Evolutionary conservation across 2,797 vertebrate genomes (phyloP), one percentile per base, ranked within the genome.

Genomic region (Aldrovandia affinis): DNA sequence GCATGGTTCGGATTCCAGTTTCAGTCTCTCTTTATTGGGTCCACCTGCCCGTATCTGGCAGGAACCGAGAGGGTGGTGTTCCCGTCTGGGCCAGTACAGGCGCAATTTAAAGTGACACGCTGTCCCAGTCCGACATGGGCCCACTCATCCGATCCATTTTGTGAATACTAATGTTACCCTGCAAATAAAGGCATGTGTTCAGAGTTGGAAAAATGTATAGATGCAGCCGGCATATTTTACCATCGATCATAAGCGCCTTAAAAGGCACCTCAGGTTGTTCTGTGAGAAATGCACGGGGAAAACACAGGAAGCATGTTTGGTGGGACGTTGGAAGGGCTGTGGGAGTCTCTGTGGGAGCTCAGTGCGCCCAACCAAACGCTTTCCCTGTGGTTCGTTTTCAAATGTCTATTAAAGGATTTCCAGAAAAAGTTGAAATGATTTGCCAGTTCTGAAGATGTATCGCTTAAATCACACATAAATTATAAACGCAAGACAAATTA

Each of bases 11-110:
- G 85, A 85, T 85, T 87, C 78, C 78, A 83, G 83, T 89, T 86
- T 87, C 65, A 85, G 59, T n/a, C 75, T 85, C 82, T 22, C 80
- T 22, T 90, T 89, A 90, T 87, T 87, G 85, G 88, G 84, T 80
- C 87, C 84, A 89, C 86, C 88, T 85, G 88, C 83, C 82, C 84
- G 82, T 83, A 85, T 87, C 83, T 87, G 79, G 85, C 68, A 83
- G 30, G 5, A 54, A 25, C 28, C 7, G 44, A 47, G 52, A 55
- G 57, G 68, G 85, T 28, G 85, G 63, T 54, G 63, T 68, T 52
- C 30, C 2, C 42, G 36, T 75, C 36, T 54, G 78, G 75, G 44
- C 47, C 78, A 86, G 59, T 44, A 22, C 75, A 52, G 86, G 81
- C 61, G 81, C 81, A 44, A 81, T 83, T 59, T 52, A 85, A 83